Conservation (phyloP, 1,140 invertebrate genomes). For the Ctenoplectra terminalis region DNA sequence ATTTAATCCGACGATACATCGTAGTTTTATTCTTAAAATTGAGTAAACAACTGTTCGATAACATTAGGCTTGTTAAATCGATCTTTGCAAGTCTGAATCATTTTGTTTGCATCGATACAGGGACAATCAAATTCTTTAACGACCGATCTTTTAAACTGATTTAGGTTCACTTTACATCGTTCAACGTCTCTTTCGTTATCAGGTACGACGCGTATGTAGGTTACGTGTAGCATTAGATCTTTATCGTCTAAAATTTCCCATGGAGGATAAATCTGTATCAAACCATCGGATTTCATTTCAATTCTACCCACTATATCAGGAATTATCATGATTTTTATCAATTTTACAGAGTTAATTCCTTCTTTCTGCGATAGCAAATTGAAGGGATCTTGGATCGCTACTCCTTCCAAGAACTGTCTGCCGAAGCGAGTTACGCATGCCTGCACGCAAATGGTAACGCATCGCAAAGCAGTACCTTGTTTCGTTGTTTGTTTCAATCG, state of each 20-base stretch:
- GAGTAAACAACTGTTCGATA: slow-evolving; percentile 67
- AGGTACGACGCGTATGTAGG: slow-evolving; percentile 68
- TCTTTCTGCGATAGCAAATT: neutral
- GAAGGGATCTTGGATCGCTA: slow-evolving; percentile 67
- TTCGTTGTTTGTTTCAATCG: slow-evolving; percentile 64
- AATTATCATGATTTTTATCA: slow-evolving; percentile 70
- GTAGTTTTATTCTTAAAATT: neutral
- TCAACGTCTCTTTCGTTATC: neutral
- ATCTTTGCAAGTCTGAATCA: slow-evolving; percentile 69
- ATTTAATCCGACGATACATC: neutral
- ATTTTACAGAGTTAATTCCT: neutral
- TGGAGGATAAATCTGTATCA: slow-evolving; percentile 76
- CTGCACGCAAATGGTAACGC: slow-evolving; percentile 62
- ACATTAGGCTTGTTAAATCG: slow-evolving; percentile 67
- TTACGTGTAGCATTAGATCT: slow-evolving; percentile 65
- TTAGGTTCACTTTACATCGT: neutral
- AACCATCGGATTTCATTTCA: slow-evolving; percentile 58
- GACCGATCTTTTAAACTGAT: neutral
- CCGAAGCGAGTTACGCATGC: slow-evolving; percentile 58
- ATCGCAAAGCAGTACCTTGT: slow-evolving; percentile 51
- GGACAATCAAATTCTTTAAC: slow-evolving; percentile 72
- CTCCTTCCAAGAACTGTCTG: slow-evolving; percentile 72
- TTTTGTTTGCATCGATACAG: slow-evolving; percentile 66
- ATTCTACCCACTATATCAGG: slow-evolving; percentile 75
- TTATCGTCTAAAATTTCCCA: slow-evolving; percentile 73